Percentiles rank a stretch among this genome's conserved stretches.
Evolutionary conservation across 2,113 vertebrate species (phyloP).

Genomic region (Ictidomys tridecemlineatus): DNA sequence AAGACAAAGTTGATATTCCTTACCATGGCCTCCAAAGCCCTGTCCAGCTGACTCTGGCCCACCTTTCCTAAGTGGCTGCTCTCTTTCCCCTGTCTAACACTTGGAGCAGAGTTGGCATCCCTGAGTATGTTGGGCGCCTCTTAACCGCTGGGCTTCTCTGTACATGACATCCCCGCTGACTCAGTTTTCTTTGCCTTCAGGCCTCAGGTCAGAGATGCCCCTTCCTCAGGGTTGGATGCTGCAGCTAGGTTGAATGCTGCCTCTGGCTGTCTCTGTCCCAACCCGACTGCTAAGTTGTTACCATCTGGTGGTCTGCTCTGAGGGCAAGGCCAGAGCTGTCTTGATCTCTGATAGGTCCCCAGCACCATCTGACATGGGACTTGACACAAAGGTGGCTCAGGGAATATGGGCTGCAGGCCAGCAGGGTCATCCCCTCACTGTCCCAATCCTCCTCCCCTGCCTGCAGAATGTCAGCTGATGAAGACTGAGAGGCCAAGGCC

Average conservation of each 20-base stretch:
- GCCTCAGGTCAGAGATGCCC: background rate
- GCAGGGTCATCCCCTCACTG: background rate
- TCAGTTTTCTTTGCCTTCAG: background rate
- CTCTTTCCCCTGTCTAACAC: background rate
- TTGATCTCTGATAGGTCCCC: background rate
- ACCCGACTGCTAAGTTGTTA: background rate
- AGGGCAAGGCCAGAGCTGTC: background rate
- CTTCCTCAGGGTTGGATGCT: background rate
- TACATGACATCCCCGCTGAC: rapidly evolving
- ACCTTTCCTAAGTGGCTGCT: background rate
- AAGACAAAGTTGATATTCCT: background rate
- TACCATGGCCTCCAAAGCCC: background rate
- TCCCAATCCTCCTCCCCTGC: background rate
- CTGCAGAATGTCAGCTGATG: slow-evolving; percentile 84
- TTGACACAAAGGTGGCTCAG: background rate
- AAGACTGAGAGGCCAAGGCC: slow-evolving; percentile 95
- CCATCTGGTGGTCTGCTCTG: background rate
- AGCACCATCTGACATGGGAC: background rate
- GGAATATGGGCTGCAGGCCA: background rate
- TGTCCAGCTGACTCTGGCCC: background rate
- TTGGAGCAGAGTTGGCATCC: background rate
- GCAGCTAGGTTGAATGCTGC: background rate
- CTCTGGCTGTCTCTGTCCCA: too few relatives aligned
- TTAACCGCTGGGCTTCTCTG: background rate
- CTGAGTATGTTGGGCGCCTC: too few relatives aligned